phyloP scores from a whole-genome alignment of 2,113 vertebrate species.

The Coptodon bakossiorum region DNA sequence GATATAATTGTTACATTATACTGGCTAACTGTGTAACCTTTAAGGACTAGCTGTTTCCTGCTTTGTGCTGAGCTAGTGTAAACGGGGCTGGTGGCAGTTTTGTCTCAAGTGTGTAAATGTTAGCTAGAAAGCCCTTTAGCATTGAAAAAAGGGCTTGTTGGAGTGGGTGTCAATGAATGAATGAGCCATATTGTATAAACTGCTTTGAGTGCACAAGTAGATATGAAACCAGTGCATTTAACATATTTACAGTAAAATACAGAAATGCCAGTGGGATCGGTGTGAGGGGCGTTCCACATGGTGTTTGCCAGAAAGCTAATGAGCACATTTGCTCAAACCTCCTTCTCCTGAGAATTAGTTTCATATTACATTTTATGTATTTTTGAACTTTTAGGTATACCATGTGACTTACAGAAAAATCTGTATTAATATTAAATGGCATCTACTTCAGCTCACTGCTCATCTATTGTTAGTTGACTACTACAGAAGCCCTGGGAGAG shows the following conservation, averaged over 20 bases:
- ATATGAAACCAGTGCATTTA: not conserved
- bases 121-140: not conserved
- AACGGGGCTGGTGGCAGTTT: not conserved
- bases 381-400: not conserved
- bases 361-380: not conserved
- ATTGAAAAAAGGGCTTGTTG: not conserved
- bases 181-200: not conserved
- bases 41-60: not conserved
- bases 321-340: not conserved
- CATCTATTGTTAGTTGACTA: not conserved
- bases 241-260: not conserved
- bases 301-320: not conserved
- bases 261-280: not conserved
- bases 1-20: not conserved
- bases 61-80: not conserved
- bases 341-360: not conserved
- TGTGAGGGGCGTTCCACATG: not conserved
- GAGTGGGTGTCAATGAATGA: not conserved
- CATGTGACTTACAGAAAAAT: not conserved
- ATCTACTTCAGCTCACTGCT: not conserved
- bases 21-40: not conserved
- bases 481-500: not conserved
- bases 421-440: not conserved
- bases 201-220: not conserved
- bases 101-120: not conserved